Base-by-base conservation (phyloP, 1,140 invertebrate species). In the Drosophila athabasca region DNA sequence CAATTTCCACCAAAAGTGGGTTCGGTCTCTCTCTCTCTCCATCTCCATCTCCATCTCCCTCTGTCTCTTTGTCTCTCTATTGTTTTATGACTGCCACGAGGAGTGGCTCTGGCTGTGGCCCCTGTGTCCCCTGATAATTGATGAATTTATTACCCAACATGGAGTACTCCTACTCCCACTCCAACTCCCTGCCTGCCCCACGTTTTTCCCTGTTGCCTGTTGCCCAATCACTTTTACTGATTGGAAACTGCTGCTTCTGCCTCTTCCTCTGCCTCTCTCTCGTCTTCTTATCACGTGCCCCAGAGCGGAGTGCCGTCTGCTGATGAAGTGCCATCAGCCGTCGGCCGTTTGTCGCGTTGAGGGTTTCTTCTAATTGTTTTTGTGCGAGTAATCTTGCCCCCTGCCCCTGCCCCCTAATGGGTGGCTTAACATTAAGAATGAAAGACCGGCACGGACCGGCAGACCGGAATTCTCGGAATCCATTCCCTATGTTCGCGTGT, bases 101-200 rank as follows among this genome's bases (percentile, higher is more conserved):
- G 65, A 68, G 65, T 44, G 59, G 41, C 43, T 48, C 17, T 3
- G 8, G n/a, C 15, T 22, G 17, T 29, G 17, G 17, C 17, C 17
- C 17, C 17, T 19, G 35, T 66, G 62, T 67, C 62, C 50, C 62
- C 65, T 22, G 64, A 46, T 69, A 69, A 68, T 69, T 68, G 62
- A 69, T 57, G 66, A 67, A 67, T 68, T 55, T 69, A 69, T 55
- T 64, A 24, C 49, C 61, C 19, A 45, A 31, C 44, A 31, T 22
- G 44, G 44, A 62, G 55, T 39, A 44, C 29, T 7, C 6, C 6
- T 29, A 29, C 29, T 29, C 6, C 29, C 3, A 31, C 31, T 31
- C 2, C 44, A 19, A 9, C 22, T 29, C 29, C 35, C 3, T 24
- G 11, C 35, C 35, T 39, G 35, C 11, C 35, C 35, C 35, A 39